These are phyloP conservation scores for Eubasilissa splendida DNA, from an alignment of 2,888 invertebrate species.

Conservation along the genomic window DNA sequence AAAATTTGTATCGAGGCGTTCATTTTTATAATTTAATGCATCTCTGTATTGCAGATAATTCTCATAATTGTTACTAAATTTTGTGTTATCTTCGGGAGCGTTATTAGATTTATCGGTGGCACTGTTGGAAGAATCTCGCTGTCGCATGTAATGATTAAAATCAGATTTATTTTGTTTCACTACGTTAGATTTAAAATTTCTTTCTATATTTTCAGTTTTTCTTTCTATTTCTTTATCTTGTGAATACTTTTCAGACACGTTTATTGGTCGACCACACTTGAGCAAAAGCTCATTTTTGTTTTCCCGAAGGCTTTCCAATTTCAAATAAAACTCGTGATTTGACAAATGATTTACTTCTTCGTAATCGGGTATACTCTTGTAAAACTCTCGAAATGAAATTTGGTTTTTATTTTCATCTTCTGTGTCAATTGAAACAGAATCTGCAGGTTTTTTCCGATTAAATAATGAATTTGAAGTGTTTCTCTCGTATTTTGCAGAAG, in stretches of 20 bases:
- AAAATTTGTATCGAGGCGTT: neutral
- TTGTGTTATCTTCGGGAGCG: neutral
- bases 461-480: conserved; percentile 63
- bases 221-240: neutral
- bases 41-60: neutral
- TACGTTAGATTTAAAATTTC: neutral
- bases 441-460: conserved; percentile 63
- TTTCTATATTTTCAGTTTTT: neutral
- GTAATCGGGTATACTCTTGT: conserved; percentile 86
- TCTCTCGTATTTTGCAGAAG: conserved; percentile 80
- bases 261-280: conserved; percentile 31
- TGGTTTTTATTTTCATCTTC: conserved; percentile 69
- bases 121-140: neutral
- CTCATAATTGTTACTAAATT: neutral
- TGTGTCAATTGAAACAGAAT: conserved; percentile 66
- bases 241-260: neutral
- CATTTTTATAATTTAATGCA: conserved; percentile 6
- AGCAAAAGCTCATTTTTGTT: conserved; percentile 73
- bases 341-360: conserved; percentile 83
- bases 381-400: conserved; percentile 79
- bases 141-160: conserved; percentile 24
- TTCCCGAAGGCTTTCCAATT: conserved; percentile 77
- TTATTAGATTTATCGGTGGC: neutral
- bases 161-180: conserved; percentile 42
- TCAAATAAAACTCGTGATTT: conserved; percentile 82